phyloP scores from a whole-genome alignment of 37 sponge, comb jelly and placozoan species.

The Axinella damicornis region DNA sequence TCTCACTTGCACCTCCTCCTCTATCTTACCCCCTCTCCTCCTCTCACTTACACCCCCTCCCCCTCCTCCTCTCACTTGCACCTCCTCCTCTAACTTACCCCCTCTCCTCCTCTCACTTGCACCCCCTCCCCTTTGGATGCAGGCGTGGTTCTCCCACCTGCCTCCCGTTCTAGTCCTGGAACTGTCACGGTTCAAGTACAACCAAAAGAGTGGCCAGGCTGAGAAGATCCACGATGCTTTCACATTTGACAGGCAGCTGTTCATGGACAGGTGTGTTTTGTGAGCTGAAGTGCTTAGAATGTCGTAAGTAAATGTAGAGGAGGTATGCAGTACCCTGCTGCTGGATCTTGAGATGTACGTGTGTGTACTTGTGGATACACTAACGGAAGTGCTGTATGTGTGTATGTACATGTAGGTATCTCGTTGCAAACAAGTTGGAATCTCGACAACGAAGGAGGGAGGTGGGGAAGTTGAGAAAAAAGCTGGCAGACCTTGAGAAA shows the following conservation, averaged over 20 bases:
- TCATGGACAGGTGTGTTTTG: constrained; percentile 68
- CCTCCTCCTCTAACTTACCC: too few species aligned
- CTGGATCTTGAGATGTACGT: too few species aligned
- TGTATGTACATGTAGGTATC: constrained; percentile 68
- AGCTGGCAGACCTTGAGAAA: constrained; percentile 36
- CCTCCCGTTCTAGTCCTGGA: constrained; percentile 81
- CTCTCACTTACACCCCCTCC: too few species aligned
- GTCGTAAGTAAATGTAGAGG: too few species aligned
- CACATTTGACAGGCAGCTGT: constrained; percentile 60
- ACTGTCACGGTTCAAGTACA: constrained; percentile 74
- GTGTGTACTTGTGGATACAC: too few species aligned
- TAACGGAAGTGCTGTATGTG: too few species aligned
- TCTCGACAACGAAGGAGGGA: constrained; percentile 26
- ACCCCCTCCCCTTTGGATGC: neutral
- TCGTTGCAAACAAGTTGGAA: constrained; percentile 46
- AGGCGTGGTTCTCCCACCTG: constrained; percentile 69
- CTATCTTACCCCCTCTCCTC: too few species aligned
- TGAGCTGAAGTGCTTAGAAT: too few species aligned
- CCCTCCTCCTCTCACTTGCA: too few species aligned
- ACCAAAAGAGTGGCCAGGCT: constrained; percentile 28
- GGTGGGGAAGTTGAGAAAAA: constrained; percentile 25
- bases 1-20: too few species aligned
- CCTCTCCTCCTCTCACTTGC: too few species aligned
- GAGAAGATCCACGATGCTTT: constrained; percentile 76
- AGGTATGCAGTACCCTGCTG: neutral